Evolutionary conservation across 2,888 invertebrate species (phyloP).

Genomic region (Orthosia gracilis): DNA sequence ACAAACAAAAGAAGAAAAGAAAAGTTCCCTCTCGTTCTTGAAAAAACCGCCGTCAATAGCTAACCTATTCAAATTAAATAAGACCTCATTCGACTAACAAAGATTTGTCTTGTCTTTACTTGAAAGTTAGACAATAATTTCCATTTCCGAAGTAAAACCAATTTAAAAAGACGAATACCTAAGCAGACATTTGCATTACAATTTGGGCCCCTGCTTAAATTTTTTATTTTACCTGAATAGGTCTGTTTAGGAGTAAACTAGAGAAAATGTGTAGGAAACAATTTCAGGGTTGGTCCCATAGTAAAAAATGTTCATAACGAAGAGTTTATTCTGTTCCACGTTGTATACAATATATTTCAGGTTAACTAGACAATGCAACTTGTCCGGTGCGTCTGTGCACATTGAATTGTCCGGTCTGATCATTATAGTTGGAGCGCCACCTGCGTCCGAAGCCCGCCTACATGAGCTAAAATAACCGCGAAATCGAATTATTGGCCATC

Average conservation of each 20-base stretch:
- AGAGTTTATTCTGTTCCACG: too few species aligned
- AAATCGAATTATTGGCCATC: conserved; percentile 88
- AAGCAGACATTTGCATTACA: conserved; percentile 85
- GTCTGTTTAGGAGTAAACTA: conserved; percentile 43
- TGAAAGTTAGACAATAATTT: conserved; percentile 85
- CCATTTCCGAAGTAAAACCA: conserved; percentile 85
- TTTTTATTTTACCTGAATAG: conserved; percentile 71
- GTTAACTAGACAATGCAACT: conserved; percentile 50
- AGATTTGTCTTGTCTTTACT: conserved; percentile 77
- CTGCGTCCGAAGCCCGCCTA: conserved; percentile 82
- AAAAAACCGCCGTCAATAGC: conserved; percentile 67
- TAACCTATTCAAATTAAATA: conserved; percentile 78
- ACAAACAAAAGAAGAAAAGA: conserved; percentile 50
- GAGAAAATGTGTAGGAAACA: conserved; percentile 27
- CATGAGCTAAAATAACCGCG: conserved; percentile 87
- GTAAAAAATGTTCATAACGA: too few species aligned
- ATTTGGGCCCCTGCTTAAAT: conserved; percentile 73
- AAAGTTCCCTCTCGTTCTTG: conserved; percentile 49
- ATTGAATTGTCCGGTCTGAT: conserved; percentile 81
- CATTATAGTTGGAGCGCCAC: conserved; percentile 81
- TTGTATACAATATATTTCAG: conserved; percentile 46
- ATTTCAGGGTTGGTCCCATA: too few species aligned
- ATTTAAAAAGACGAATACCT: conserved; percentile 85
- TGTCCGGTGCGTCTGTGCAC: conserved; percentile 53
- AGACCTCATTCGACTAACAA: conserved; percentile 78